Base-by-base conservation (phyloP, 92 coral and sea anemone species). In the Paragorgia papillata region DNA sequence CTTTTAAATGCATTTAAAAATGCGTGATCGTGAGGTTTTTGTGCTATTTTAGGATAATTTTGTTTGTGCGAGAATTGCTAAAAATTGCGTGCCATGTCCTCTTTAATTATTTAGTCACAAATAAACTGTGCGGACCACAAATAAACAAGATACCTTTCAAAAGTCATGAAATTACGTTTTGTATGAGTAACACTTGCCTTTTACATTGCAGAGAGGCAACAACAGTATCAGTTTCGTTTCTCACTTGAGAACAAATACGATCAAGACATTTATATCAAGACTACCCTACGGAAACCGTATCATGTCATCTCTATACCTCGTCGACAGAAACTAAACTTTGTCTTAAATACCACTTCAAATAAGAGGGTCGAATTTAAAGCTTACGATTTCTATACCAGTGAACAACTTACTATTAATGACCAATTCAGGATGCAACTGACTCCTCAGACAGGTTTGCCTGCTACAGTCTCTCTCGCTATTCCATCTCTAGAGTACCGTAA, bases 211-310 rank as follows among this genome's bases (percentile, higher is more conserved):
- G 32, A 12, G 22, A 0, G 0, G n/a, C 28, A 7, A 15, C 39
- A 17, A 30, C 61, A 0, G 33, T 71, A 71, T 34, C 48, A 57
- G 32, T 40, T 71, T 1, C 78, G 78, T 56, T 71, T 71, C 65
- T 53, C 78, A 2, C 14, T 71, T 20, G 78, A 71, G 19, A 71
- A 71, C 64, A 71, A 50, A 35, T 71, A 50, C 35, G 64, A 71
- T 20, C 57, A 56, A 24, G 35, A 34, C 19, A 71, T 71, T 6
- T 71, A 30, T 27, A 55, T 71, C 49, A 71, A 32, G 32, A 53
- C 64, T 29, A 71, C 63, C 46, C 32, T 71, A 26, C 78, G 32
- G 2, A 54, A 55, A 33, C 78, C 78, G 33, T 37, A 71, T 26
- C 51, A 55, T 25, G 49, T 30, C 31, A 71, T 71, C 78, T 29